Base-by-base conservation (phyloP, 2,888 invertebrate genomes). In the Altica lythri region DNA sequence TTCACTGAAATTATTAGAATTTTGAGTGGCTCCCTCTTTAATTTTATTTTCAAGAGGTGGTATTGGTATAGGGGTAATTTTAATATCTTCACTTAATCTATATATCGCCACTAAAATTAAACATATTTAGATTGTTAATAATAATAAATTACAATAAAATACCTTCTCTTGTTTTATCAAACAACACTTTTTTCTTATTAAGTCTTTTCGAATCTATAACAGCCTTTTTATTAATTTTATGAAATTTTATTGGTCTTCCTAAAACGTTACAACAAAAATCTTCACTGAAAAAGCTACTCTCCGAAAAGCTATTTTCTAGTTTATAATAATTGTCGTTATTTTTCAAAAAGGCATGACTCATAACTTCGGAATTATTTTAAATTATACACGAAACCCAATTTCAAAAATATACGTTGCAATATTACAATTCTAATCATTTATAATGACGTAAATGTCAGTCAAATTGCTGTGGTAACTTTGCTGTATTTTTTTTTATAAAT, bases 261-360 rank as follows among this genome's bases (percentile, higher is more conserved):
- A 60, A 37, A 22, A 61, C 50, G 40, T 54, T 56, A 2, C 25
- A 52, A 12, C 60, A 57, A 16, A 59, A 47, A 19, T 43, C 54
- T 27, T 52, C 56, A 34, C 62, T 62, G 18, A 62, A 47, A 40
- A 59, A 48, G 44, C 60, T 45, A 9, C 40, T 22, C 10, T 17
- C 25, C 10, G 40, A 22, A 5, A 55, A 55, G 6, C 25, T 8
- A 40, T 12, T 32, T 10, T 42, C 49, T 48, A 14, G n/a, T n/a
- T 16, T 43, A 3, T 17, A 43, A 2, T 27, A 42, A 18, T 12
- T 19, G 40, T 13, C 22, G 9, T 19, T 40, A 6, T 9, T 6
- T 25, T 14, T 13, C 13, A 22, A 22, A 13, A 12, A 9, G 9
- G 12, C 40, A 40, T 40, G 13, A 40, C 22, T 40, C 40, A 40